phyloP scores from a whole-genome alignment of 2,888 invertebrate genomes.

The Limnephilus lunatus region DNA sequence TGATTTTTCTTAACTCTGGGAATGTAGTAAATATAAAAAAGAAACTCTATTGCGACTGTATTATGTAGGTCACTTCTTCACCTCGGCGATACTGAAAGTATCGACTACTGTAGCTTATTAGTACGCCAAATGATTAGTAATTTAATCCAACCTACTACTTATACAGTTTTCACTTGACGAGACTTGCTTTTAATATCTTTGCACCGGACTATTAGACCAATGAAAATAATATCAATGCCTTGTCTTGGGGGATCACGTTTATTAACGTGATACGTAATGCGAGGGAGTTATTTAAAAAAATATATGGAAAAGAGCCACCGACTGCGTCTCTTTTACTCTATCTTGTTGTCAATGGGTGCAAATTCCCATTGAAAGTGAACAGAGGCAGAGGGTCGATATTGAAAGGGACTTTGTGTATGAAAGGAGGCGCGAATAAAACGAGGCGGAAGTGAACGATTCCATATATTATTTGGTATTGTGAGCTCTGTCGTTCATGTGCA shows the following conservation, averaged over 20 bases:
- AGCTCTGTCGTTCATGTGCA: background rate
- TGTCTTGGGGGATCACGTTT: background rate
- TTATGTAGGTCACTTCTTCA: too few species aligned
- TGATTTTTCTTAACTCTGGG: background rate
- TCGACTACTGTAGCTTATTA: too few species aligned
- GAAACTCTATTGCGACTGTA: too few species aligned
- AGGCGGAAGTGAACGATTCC: conserved; percentile 51
- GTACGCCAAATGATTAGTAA: background rate
- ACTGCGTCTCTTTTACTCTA: conserved; percentile 3
- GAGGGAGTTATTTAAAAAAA: conserved; percentile 48
- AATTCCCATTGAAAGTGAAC: conserved; percentile 41
- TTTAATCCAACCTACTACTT: too few species aligned
- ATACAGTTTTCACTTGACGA: too few species aligned
- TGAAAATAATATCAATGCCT: background rate
- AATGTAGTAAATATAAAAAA: background rate
- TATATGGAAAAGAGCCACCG: conserved; percentile 7
- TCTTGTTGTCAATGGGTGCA: conserved; percentile 35
- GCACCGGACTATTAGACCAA: background rate
- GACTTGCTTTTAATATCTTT: background rate
- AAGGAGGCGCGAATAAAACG: conserved; percentile 50
- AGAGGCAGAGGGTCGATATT: conserved; percentile 34
- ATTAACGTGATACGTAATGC: conserved; percentile 54
- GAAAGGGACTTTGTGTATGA: conserved; percentile 51
- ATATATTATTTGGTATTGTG: conserved; percentile 50
- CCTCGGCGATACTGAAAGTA: too few species aligned